Base-by-base conservation (phyloP, 2,797 vertebrate genomes). In the Macroramphosus scolopax region DNA sequence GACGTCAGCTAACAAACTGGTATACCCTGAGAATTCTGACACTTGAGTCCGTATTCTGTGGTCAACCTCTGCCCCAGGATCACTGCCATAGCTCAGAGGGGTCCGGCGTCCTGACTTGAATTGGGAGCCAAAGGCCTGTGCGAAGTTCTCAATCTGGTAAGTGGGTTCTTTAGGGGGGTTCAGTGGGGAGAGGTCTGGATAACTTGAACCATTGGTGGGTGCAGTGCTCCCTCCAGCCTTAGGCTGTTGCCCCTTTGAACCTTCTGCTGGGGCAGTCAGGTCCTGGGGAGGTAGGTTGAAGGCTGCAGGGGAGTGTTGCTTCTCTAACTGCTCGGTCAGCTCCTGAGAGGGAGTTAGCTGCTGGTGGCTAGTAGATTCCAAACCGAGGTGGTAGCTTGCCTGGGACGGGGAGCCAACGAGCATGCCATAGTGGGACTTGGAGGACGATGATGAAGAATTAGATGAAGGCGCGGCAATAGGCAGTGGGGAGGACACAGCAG, bases 11-110 rank as follows among this genome's bases (percentile, higher is more conserved):
- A 99, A 94, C 93, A 99, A 94, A 90, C 93, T 96, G 91, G 93
- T 92, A 93, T 96, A 99, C 93, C 96, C 96, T 99, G 96, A 99
- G 95, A 98, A 98, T 95, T 99, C 96, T 89, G 95, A 94, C 87
- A 95, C 92, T 67, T 95, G 92, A 93, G 95, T 98, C 92, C 94
- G 92, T 92, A 96, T 93, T 86, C 95, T 89, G 83, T 94, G 94
- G 89, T 97, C 94, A 47, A 94, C 93, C 88, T 98, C 95, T 51
- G 92, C 87, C 72, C 92, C 93, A 51, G 93, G 92, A 89, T 94
- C 94, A 61, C 81, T 68, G 77, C 92, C 87, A 64, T 95, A 98
- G 81, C 92, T 89, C 86, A 98, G 93, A 81, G 95, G 95, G 90
- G 96, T 96, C 86, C 92, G 92, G 82, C 93, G 92, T 78, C 95